These are phyloP conservation scores for Aphrophora alni DNA, from an alignment of 2,888 invertebrate species.

Conservation along the genomic window DNA sequence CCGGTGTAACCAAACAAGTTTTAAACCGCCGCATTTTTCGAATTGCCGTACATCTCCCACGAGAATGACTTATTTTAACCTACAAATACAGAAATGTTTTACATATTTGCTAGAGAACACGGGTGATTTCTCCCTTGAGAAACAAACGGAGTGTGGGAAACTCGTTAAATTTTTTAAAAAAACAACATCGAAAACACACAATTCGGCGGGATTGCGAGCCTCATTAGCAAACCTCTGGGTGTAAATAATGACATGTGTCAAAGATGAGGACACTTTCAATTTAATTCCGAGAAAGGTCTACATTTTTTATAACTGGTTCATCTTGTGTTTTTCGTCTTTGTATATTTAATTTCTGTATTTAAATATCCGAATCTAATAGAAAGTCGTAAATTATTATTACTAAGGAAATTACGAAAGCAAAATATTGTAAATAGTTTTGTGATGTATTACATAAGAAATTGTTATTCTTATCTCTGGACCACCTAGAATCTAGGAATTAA, in stretches of 20 bases:
- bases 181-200: background rate
- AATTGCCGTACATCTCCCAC: background rate
- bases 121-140: background rate
- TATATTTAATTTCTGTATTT: background rate
- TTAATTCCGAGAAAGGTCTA: background rate
- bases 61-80: constrained; percentile 7
- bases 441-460: background rate
- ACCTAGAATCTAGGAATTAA: background rate
- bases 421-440: background rate
- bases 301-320: background rate
- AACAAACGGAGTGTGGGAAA: background rate
- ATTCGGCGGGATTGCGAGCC: background rate
- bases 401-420: background rate
- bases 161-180: background rate
- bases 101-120: constrained; percentile 2
- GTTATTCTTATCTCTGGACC: background rate
- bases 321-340: background rate
- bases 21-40: background rate
- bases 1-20: background rate
- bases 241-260: background rate
- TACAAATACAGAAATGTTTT: constrained; percentile 5
- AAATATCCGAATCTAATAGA: background rate
- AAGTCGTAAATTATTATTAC: background rate
- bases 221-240: background rate
- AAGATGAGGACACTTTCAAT: background rate